phyloP scores from a whole-genome alignment of 2,113 vertebrate genomes.

The Pelobates fuscus region DNA sequence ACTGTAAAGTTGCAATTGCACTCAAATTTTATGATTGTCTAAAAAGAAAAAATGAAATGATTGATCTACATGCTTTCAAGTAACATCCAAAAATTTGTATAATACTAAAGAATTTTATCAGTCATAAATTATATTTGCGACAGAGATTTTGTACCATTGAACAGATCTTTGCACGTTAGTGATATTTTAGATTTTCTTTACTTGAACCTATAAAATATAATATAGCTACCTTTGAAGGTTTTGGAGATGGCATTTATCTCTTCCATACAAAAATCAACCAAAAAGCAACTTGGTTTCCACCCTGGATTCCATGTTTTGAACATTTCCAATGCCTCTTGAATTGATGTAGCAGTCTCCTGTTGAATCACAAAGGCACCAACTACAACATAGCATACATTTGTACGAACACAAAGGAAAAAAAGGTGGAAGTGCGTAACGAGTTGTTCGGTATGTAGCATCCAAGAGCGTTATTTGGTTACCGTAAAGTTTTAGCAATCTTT shows the following conservation, averaged over 20 bases:
- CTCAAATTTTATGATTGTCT: not conserved
- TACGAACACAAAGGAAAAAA: not conserved
- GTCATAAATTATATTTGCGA: no score
- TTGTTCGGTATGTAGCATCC: constrained; percentile 23
- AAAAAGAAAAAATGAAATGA: not conserved
- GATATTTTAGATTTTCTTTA: not conserved
- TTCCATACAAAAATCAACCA: not conserved
- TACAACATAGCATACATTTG: constrained; percentile 16
- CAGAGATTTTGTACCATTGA: no score
- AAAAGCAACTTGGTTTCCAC: not conserved
- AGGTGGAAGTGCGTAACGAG: constrained; percentile 14
- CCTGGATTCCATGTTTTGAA: not conserved
- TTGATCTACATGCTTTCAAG: not conserved
- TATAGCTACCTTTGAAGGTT: not conserved
- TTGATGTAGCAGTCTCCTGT: not conserved
- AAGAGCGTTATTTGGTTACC: constrained; percentile 7
- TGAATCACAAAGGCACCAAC: constrained; percentile 5
- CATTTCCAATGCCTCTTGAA: not conserved
- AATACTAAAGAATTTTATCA: no score
- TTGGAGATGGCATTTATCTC: not conserved
- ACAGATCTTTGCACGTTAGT: not conserved
- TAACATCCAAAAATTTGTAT: no score
- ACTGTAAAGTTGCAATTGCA: not conserved
- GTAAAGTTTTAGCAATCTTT: not conserved
- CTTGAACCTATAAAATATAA: not conserved